Evolutionary conservation across 1,140 invertebrate species (phyloP).

Genomic region (Solen grandis): DNA sequence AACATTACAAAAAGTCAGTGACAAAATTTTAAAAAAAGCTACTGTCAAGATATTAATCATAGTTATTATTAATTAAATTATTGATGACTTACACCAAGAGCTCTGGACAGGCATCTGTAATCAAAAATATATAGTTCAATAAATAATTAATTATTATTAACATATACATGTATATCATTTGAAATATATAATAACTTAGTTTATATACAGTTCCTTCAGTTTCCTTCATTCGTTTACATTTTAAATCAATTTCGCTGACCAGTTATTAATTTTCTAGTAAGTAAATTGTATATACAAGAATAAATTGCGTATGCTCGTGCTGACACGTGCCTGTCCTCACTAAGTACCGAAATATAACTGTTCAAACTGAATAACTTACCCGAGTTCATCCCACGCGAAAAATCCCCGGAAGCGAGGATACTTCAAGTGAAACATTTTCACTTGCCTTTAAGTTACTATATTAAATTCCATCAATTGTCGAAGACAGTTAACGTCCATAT

Average conservation of each 20-base stretch:
- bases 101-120: slow-evolving; percentile 57
- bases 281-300: background rate
- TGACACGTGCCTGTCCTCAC: too few species aligned
- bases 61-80: too few species aligned
- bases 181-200: background rate
- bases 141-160: background rate
- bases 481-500: background rate
- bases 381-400: slow-evolving; percentile 51
- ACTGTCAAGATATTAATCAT: too few species aligned
- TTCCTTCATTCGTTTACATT: background rate
- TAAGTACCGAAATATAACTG: too few species aligned
- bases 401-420: slow-evolving; percentile 54
- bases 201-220: background rate
- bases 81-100: slow-evolving; percentile 59
- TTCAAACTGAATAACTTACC: slow-evolving; percentile 33
- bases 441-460: background rate
- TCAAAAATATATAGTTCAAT: background rate
- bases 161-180: background rate
- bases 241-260: background rate
- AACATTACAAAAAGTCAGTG: too few species aligned
- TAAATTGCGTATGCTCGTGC: background rate
- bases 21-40: too few species aligned
- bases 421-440: slow-evolving; percentile 53
- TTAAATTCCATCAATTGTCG: background rate
- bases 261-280: background rate